A percentile compares a stretch with the other conserved stretches of the same genome.
Evolutionary conservation across 2,113 vertebrate genomes (phyloP).

Genomic region (Engraulis encrasicolus): DNA sequence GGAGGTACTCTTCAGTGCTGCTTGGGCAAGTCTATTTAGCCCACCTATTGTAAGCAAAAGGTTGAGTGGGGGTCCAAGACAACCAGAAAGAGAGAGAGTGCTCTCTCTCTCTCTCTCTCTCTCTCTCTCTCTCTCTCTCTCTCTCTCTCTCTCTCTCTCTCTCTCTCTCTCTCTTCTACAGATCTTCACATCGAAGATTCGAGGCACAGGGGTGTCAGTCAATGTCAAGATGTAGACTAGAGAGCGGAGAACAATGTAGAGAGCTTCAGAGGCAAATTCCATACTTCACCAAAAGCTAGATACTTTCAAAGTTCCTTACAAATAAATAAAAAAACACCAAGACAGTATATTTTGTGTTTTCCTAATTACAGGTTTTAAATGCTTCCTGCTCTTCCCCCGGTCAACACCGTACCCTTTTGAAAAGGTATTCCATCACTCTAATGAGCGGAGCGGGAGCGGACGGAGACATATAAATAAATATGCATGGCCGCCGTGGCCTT

Average conservation of each 20-base stretch:
- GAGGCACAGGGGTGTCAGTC: not conserved
- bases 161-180: conserved; percentile 16
- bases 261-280: not conserved
- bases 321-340: too few relatives aligned
- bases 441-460: conserved; percentile 22
- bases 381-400: not conserved
- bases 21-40: conserved; percentile 21
- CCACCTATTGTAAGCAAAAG: conserved; percentile 32
- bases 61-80: conserved; percentile 2
- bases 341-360: not conserved
- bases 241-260: too few relatives aligned
- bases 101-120: too few relatives aligned
- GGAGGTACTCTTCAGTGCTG: conserved; percentile 30
- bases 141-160: too few relatives aligned
- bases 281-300: too few relatives aligned
- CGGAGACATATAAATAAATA: conserved; percentile 43
- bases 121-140: too few relatives aligned
- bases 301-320: too few relatives aligned
- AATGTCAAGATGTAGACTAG: not conserved
- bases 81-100: not conserved
- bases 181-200: conserved; percentile 10
- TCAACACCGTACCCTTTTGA: conserved; percentile 41
- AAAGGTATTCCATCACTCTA: conserved; percentile 46
- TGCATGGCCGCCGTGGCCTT: not conserved
- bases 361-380: not conserved